Evolutionary conservation across 2,888 invertebrate genomes (phyloP), one percentile per base, ranked within the genome.

Genomic region (Campoletis raptor): DNA sequence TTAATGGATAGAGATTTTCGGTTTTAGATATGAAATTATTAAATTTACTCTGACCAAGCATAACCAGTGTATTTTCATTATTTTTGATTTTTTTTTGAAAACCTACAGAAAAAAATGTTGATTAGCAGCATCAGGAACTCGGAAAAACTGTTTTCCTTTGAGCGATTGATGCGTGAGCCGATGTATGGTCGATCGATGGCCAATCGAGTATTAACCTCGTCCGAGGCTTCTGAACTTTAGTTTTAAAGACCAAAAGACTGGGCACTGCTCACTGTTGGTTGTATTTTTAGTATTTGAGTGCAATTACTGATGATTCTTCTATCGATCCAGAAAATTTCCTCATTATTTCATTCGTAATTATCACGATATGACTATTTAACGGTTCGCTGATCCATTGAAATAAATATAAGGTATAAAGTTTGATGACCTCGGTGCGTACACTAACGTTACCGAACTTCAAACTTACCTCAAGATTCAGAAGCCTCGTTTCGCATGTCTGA

Each of bases 401-500:
- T 24, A 37, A 40, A 61, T 21, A 37, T 42, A 45, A 37, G 64
- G 24, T 54, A 72, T 72, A 30, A 42, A 66, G 10, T 45, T 48
- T 45, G 37, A 72, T 42, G 69, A 80, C 45, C 57, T 45, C 18
- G 40, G 9, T 37, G 78, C 21, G 9, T 45, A 45, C 15, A 45
- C 36, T 42, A 45, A 78, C 52, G 37, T 67, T 21, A 40, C 52
- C 45, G 64, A n/a, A 48, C 48, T 48, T 18, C 48, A 48, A 52
- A 45, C 48, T 61, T 40, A 54, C 66, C 15, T 15, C 54, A 69
- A 72, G 74, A 84, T 69, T 64, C 69, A 74, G 52, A 66, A 67
- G 74, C 73, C 74, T 85, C 85, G 85, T 87, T 79, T 88, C 79
- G 74, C 80, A 88, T 85, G 70, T 82, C 72, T 91, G 87, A 90